phyloP scores from a whole-genome alignment of 1,140 invertebrate genomes.

The Cyphomyrmex costatus region DNA sequence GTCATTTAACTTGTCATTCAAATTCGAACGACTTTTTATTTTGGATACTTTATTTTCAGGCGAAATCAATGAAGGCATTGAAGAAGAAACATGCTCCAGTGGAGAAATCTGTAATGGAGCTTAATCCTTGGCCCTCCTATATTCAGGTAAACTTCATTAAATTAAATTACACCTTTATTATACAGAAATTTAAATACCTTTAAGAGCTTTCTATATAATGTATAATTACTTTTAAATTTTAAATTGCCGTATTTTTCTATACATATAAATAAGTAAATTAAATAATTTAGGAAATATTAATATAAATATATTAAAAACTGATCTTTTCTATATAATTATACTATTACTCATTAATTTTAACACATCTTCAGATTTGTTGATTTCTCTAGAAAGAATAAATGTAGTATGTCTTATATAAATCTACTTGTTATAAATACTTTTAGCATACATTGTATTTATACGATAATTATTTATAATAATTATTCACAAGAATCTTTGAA shows the following conservation, averaged over 20 bases:
- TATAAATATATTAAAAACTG: neutral
- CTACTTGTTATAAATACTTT: no score
- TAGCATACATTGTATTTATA: no score
- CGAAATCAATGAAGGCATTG: slow-evolving; percentile 87
- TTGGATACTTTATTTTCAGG: slow-evolving; percentile 71
- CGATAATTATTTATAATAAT: no score
- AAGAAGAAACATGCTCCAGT: slow-evolving; percentile 87
- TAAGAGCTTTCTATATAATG: neutral
- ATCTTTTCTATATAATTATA: neutral
- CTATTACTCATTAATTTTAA: no score
- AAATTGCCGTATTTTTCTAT: neutral
- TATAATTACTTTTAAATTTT: neutral
- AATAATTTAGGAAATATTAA: neutral
- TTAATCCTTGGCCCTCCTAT: slow-evolving; percentile 93
- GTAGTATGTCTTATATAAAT: no score
- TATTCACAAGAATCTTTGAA: no score
- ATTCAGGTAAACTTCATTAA: slow-evolving; percentile 88
- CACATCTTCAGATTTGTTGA: no score
- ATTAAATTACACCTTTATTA: neutral
- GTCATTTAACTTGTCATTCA: neutral
- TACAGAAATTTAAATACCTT: neutral
- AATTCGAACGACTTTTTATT: slow-evolving; percentile 3
- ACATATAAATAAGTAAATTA: neutral
- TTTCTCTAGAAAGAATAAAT: no score
- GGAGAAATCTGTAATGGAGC: slow-evolving; percentile 87